Evolutionary conservation across 2,888 invertebrate species (phyloP).

Genomic region (Microchrysa polita): DNA sequence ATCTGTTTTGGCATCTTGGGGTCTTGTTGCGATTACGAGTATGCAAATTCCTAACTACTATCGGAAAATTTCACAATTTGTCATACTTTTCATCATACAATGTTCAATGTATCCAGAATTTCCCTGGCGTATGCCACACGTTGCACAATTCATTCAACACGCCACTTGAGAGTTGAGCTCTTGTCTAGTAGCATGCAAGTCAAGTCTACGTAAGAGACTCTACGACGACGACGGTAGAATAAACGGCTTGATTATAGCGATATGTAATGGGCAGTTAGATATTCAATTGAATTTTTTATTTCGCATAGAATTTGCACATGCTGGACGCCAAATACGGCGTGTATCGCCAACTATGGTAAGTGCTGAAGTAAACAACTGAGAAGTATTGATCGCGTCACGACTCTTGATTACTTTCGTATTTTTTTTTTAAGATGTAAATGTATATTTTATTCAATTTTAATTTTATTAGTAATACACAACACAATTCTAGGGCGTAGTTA

Average conservation of each 20-base stretch:
- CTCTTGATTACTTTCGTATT: slow-evolving; percentile 8
- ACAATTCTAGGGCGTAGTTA: too few relatives aligned
- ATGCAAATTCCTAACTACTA: too few relatives aligned
- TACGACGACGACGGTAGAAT: slow-evolving; percentile 39
- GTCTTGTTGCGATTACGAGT: too few relatives aligned
- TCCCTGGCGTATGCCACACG: not conserved
- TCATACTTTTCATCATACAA: too few relatives aligned
- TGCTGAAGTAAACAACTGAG: slow-evolving; percentile 13
- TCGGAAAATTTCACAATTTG: too few relatives aligned
- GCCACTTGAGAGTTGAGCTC: not conserved
- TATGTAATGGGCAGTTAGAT: slow-evolving; percentile 12
- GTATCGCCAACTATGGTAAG: slow-evolving; percentile 46
- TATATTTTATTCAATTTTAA: too few relatives aligned
- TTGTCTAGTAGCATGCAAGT: not conserved
- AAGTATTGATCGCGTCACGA: slow-evolving; percentile 12
- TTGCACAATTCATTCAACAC: not conserved
- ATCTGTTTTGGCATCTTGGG: too few relatives aligned
- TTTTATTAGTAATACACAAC: too few relatives aligned
- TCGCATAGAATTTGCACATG: slow-evolving; percentile 47
- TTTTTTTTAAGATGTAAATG: too few relatives aligned
- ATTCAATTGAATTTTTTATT: slow-evolving; percentile 14
- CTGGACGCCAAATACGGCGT: slow-evolving; percentile 46
- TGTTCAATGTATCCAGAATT: too few relatives aligned
- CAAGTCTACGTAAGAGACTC: slow-evolving; percentile 35
- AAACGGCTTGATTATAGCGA: slow-evolving; percentile 14